Conservation (phyloP, 2,888 invertebrate species). For the Xestia rhomboidea region DNA sequence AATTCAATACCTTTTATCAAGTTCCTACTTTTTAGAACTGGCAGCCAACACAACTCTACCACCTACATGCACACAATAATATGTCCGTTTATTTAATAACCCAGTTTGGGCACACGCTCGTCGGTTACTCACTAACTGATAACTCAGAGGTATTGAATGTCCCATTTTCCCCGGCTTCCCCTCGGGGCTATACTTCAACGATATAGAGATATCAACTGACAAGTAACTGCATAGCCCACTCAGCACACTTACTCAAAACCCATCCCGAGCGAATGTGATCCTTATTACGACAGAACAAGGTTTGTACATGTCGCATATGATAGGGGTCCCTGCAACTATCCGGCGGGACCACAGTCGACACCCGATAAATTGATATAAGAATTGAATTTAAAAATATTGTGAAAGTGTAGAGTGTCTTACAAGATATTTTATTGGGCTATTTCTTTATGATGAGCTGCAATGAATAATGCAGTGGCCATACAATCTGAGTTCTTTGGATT, state of each 20-base stretch:
- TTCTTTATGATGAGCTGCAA: conserved; percentile 44
- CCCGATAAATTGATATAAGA: conserved; percentile 70
- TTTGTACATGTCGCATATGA: conserved; percentile 16
- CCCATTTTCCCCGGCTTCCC: conserved; percentile 62
- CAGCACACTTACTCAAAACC: conserved; percentile 24
- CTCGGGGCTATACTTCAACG: conserved; percentile 62
- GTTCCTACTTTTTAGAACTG: background rate
- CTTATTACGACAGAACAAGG: conserved; percentile 37
- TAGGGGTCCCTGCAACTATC: conserved; percentile 42
- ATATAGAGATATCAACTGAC: conserved; percentile 62
- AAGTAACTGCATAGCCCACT: conserved; percentile 59
- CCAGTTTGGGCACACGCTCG: conserved; percentile 27
- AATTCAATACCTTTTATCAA: background rate
- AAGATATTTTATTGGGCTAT: conserved; percentile 56
- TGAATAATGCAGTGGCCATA: conserved; percentile 52
- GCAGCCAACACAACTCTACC: background rate
- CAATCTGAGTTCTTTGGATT: conserved; percentile 25
- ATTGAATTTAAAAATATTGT: conserved; percentile 70
- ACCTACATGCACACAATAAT: background rate
- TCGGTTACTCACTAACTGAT: conserved; percentile 58
- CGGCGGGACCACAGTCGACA: conserved; percentile 61
- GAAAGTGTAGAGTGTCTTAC: conserved; percentile 46
- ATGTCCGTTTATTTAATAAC: background rate
- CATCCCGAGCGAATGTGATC: conserved; percentile 28
- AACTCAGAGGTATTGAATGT: conserved; percentile 68